These are phyloP conservation scores for Chionoecetes opilio DNA, from an alignment of 1,140 invertebrate species.

Conservation along the genomic window DNA sequence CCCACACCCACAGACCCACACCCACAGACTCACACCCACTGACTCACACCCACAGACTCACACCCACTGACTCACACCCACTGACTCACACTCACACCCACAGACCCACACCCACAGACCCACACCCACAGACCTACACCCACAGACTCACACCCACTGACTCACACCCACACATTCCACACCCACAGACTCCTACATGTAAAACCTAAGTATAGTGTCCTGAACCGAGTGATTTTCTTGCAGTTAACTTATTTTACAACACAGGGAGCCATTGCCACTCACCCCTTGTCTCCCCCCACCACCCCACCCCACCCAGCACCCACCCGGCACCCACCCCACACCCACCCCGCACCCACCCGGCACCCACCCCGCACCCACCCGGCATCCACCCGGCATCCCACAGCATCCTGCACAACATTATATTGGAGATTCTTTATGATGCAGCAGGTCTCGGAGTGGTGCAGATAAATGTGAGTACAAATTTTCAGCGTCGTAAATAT, in stretches of 20 bases:
- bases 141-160: neutral
- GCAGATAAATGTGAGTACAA: conserved; percentile 28
- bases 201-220: too few species aligned
- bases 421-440: neutral
- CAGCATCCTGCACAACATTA: too few species aligned
- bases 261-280: neutral
- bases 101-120: conserved; percentile 6
- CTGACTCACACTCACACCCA: neutral
- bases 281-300: neutral
- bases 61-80: neutral
- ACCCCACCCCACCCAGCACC: too few species aligned
- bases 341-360: too few species aligned
- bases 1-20: neutral
- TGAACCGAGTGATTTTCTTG: too few species aligned
- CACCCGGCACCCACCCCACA: too few species aligned
- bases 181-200: too few species aligned
- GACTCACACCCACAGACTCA: conserved; percentile 12
- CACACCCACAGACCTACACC: conserved; percentile 22
- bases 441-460: neutral
- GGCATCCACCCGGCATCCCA: neutral
- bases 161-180: too few species aligned
- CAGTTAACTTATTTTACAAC: too few species aligned
- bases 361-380: neutral
- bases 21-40: neutral
- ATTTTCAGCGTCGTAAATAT: conserved; percentile 34